Evolutionary conservation across 2,113 vertebrate genomes (phyloP).

Genomic region (Microcebus murinus): DNA sequence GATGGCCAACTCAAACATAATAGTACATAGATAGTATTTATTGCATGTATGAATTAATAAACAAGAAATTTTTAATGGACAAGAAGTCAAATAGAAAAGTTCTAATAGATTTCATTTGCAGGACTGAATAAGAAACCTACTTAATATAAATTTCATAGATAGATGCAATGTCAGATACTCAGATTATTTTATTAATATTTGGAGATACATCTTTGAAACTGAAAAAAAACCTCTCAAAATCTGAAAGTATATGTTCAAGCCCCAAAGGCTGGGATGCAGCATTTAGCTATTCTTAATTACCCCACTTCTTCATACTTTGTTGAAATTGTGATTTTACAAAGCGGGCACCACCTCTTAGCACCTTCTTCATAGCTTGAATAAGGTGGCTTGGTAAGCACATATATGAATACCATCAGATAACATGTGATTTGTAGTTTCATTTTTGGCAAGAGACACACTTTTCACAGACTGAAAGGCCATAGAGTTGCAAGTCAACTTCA

Average conservation of each 20-base stretch:
- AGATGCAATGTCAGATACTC: not conserved
- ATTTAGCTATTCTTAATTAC: not conserved
- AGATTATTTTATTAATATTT: not conserved
- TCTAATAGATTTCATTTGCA: not conserved
- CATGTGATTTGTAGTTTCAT: constrained; percentile 49
- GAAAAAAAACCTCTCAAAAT: not conserved
- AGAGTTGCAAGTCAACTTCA: constrained; percentile 25
- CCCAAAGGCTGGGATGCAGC: not conserved
- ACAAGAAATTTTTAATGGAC: not conserved
- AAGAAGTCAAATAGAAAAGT: not conserved
- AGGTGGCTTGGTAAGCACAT: constrained; percentile 52
- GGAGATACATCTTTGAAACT: not conserved
- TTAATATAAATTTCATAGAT: not conserved
- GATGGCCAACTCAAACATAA: not conserved
- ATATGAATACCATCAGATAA: not conserved
- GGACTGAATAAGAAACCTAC: not conserved
- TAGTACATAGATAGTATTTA: not conserved
- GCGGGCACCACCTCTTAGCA: constrained; percentile 51
- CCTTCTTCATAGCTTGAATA: not conserved
- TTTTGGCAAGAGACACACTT: constrained; percentile 54
- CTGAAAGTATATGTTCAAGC: not conserved
- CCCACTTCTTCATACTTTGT: not conserved
- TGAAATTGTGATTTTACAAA: constrained; percentile 44
- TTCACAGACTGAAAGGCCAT: constrained; percentile 50
- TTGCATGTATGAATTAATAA: not conserved